phyloP scores from a whole-genome alignment of 2,797 vertebrate genomes.

The Acanthis flammea region DNA sequence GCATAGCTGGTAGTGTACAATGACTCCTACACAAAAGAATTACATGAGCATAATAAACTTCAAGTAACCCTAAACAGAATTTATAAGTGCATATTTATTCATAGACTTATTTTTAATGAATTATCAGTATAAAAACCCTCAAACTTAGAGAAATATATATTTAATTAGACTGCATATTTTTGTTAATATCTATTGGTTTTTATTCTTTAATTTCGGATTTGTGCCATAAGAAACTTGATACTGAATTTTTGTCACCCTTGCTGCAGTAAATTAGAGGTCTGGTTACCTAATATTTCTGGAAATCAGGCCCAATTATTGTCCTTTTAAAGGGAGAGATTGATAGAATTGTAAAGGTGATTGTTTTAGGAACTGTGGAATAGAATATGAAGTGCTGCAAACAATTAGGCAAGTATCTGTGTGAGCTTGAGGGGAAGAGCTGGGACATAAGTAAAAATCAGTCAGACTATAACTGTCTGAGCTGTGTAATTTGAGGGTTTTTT shows the following conservation, averaged over 20 bases:
- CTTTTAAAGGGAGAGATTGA: neutral
- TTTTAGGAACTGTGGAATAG: neutral
- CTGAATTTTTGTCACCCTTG: neutral
- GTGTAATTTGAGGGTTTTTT: neutral
- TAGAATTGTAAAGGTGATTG: neutral
- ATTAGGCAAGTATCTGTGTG: neutral
- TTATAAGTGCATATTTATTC: neutral
- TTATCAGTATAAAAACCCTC: neutral
- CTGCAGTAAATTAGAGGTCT: neutral
- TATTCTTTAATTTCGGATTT: neutral
- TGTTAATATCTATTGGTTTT: neutral
- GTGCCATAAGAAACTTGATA: neutral
- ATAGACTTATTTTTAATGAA: neutral
- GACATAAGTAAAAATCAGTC: neutral
- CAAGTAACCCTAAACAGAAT: neutral
- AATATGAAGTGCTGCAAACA: neutral
- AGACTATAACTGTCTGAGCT: neutral
- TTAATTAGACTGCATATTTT: neutral
- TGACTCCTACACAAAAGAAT: neutral
- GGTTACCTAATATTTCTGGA: neutral
- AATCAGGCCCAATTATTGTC: neutral
- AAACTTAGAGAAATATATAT: neutral
- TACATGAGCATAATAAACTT: neutral
- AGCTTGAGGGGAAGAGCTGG: neutral
- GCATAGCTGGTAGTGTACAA: neutral